A percentile compares a stretch with the other conserved stretches of the same genome.
Evolutionary conservation across 2,888 invertebrate species (phyloP).

Genomic region (Cephus spinipes): DNA sequence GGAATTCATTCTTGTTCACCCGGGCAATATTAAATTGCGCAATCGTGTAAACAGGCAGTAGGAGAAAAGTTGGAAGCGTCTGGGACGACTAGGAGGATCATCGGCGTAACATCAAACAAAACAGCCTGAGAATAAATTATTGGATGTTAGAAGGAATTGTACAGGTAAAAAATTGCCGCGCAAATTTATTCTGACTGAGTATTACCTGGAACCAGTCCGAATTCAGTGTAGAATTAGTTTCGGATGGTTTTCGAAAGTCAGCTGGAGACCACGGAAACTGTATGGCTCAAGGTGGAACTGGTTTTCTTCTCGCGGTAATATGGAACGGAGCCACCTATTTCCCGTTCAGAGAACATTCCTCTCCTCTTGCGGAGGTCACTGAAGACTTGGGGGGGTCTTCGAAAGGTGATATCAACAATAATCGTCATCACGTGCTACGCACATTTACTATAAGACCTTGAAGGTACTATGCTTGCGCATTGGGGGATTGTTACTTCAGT

Average conservation of each 20-base stretch:
- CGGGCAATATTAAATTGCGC: constrained; percentile 31
- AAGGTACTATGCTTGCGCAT: not conserved
- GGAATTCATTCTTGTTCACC: constrained; percentile 12
- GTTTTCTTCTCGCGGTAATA: not conserved
- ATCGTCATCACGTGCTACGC: not conserved
- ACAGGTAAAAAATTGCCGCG: not conserved
- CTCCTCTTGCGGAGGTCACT: not conserved
- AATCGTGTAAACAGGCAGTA: constrained; percentile 33
- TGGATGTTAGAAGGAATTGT: not conserved
- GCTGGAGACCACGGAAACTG: not conserved
- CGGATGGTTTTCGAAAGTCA: not conserved
- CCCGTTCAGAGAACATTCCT: not conserved
- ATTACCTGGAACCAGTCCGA: not conserved
- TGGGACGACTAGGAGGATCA: not conserved
- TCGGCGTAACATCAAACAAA: not conserved
- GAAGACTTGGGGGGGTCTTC: not conserved
- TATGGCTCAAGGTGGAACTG: not conserved
- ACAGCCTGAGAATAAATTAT: not conserved
- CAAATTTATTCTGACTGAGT: not conserved
- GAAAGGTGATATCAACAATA: not conserved
- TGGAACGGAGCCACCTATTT: not conserved
- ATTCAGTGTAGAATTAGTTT: not conserved
- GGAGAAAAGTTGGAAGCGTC: not conserved
- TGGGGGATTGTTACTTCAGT: not conserved
- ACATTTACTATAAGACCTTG: not conserved